A percentile compares a stretch with the other conserved stretches of the same genome.
These are phyloP conservation scores for Sparidentex hasta DNA, from an alignment of 2,797 vertebrate genomes.

Conservation along the genomic window DNA sequence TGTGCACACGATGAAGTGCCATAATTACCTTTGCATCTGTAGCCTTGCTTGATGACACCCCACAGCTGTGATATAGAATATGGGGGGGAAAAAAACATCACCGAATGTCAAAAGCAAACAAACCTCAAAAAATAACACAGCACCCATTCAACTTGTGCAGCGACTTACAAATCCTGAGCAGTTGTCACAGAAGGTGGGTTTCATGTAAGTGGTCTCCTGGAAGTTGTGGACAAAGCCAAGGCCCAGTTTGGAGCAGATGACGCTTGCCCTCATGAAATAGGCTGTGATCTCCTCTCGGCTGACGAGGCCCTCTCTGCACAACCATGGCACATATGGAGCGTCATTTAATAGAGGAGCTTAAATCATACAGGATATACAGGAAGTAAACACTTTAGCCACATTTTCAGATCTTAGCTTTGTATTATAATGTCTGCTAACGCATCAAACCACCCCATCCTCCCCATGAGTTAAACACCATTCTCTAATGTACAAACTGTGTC, in stretches of 20 bases:
- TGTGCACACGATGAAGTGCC: neutral
- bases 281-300: constrained; percentile 96
- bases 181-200: constrained; percentile 98
- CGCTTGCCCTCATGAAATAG: constrained; percentile 97
- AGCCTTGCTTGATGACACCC: constrained; percentile 98
- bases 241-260: constrained; percentile 96
- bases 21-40: constrained; percentile 92
- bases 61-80: constrained; percentile 86
- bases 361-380: neutral
- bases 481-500: neutral
- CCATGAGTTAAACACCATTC: neutral
- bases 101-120: neutral
- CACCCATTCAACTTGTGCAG: neutral
- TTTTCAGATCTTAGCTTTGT: neutral
- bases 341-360: neutral
- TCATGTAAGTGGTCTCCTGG: constrained; percentile 96
- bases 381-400: neutral
- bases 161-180: constrained; percentile 96
- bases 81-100: neutral
- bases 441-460: constrained; percentile 4
- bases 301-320: constrained; percentile 92
- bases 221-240: constrained; percentile 96
- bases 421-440: neutral
- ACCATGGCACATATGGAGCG: constrained; percentile 25
- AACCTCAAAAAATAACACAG: neutral